Base-by-base conservation (phyloP, 1,140 invertebrate genomes). In the Dendroctonus valens region DNA sequence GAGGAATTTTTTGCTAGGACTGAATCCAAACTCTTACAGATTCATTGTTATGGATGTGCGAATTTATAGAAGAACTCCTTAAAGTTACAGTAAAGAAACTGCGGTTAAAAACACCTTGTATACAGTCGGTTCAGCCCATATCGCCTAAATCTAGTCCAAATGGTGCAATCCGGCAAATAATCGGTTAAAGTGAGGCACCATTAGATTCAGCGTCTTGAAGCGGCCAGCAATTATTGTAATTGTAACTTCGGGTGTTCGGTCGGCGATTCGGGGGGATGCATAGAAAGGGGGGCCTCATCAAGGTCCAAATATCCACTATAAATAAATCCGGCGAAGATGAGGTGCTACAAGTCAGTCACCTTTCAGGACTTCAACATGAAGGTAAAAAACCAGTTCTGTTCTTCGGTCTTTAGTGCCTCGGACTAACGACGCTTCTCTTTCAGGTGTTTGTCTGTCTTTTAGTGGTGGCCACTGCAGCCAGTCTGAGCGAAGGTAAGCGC, bases 371-470 rank as follows among this genome's bases (percentile, higher is more conserved):
- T 54, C 49, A 67, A 59, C 64, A 71, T 71, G 70, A 71, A 71
- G 70, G 70, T 71, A 71, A 54, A 26, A 53, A 42, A 46, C 15
- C 26, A 26, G 26, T 26, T 26, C 26, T 26, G 26, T 26, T 26
- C 26, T 26, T 26, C 26, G 26, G 26, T 2, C 26, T 26, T 26
- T 26, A 26, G 26, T 26, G 26, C 26, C 26, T 26, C 26, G 26
- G 26, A 26, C 26, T 26, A 26, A 26, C 26, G 26, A 48, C 14
- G 11, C 55, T 55, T 69, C 14, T 37, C 12, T 70, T 70, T 46
- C 49, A 70, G 69, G 67, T 70, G 59, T 73, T 73, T 53, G 70
- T 73, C 14, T 73, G 72, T 49, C 58, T 73, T 39, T 63, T 73
- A 52, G 72, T 67, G n/a, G 68, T 71, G 41, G 65, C 66, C 40